Percentiles rank a stretch among this genome's conserved stretches.
Conservation (phyloP, 2,888 invertebrate species). For the Drosophila seclusa region DNA sequence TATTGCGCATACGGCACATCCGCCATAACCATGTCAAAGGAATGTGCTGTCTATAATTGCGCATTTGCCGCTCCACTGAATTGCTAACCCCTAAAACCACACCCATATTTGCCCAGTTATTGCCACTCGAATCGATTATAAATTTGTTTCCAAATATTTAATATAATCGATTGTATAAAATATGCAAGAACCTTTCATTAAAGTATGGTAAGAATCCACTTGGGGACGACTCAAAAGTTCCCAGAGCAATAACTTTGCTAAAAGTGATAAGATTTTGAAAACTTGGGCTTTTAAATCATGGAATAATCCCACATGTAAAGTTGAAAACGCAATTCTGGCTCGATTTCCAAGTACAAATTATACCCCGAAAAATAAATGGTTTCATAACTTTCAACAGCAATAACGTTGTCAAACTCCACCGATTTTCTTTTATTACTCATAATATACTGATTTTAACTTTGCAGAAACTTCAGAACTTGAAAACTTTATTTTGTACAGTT, state of each 20-base stretch:
- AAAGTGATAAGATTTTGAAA: not conserved
- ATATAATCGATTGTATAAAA: not conserved
- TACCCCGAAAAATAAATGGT: not conserved
- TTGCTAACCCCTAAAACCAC: constrained; percentile 40
- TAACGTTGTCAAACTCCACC: not conserved
- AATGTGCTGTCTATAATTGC: constrained; percentile 59
- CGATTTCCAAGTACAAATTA: not conserved
- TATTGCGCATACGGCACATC: constrained; percentile 70
- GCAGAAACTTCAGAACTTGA: not conserved
- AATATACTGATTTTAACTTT: not conserved
- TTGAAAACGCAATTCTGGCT: not conserved
- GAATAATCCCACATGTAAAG: not conserved
- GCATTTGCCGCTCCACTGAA: constrained; percentile 65
- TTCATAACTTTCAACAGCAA: not conserved
- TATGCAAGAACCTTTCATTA: not conserved
- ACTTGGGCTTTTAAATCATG: not conserved
- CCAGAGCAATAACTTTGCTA: not conserved
- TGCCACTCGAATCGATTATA: constrained; percentile 57
- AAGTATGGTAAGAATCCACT: not conserved
- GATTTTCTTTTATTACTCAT: not conserved
- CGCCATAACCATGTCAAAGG: constrained; percentile 43
- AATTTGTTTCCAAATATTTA: constrained; percentile 6
- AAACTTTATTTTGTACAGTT: not conserved
- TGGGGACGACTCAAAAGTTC: not conserved
- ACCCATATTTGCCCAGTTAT: constrained; percentile 19